phyloP scores from a whole-genome alignment of 2,797 vertebrate genomes.

The Poeciliopsis gracilis region DNA sequence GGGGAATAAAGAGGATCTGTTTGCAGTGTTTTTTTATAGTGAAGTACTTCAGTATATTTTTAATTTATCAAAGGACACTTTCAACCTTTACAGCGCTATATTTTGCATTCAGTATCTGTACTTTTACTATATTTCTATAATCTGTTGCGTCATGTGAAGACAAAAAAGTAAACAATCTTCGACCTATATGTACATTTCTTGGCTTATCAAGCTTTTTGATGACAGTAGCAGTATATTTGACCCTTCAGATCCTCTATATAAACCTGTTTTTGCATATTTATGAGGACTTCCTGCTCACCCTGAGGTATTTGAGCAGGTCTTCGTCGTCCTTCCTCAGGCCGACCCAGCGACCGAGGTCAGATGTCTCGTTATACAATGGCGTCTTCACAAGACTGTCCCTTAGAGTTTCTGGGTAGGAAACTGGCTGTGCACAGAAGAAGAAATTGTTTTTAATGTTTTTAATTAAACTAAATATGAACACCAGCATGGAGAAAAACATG shows the following conservation, averaged over 20 bases:
- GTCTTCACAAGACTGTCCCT: constrained; percentile 67
- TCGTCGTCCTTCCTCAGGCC: constrained; percentile 84
- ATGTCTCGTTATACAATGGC: constrained; percentile 79
- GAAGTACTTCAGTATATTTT: too few species aligned
- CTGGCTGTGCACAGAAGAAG: constrained; percentile 75
- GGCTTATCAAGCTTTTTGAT: not conserved
- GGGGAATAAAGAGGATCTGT: not conserved
- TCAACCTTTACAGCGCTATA: too few species aligned
- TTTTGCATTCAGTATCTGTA: too few species aligned
- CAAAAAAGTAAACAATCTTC: not conserved
- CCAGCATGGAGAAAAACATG: too few species aligned
- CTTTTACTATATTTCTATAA: not conserved
- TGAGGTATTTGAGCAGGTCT: constrained; percentile 87
- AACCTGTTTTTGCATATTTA: not conserved
- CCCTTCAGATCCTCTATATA: not conserved
- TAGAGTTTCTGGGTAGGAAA: constrained; percentile 49
- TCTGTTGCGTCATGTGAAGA: not conserved
- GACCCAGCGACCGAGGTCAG: constrained; percentile 94
- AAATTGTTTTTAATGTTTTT: not conserved
- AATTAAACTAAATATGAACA: not conserved
- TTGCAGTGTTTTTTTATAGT: not conserved
- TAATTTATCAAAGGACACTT: too few species aligned
- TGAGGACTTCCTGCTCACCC: constrained; percentile 80
- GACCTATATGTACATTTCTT: not conserved
- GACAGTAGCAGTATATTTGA: not conserved